Percentiles rank a stretch among this genome's conserved stretches.
phyloP scores from a whole-genome alignment of 1,140 invertebrate genomes.

The Frieseomelitta varia region DNA sequence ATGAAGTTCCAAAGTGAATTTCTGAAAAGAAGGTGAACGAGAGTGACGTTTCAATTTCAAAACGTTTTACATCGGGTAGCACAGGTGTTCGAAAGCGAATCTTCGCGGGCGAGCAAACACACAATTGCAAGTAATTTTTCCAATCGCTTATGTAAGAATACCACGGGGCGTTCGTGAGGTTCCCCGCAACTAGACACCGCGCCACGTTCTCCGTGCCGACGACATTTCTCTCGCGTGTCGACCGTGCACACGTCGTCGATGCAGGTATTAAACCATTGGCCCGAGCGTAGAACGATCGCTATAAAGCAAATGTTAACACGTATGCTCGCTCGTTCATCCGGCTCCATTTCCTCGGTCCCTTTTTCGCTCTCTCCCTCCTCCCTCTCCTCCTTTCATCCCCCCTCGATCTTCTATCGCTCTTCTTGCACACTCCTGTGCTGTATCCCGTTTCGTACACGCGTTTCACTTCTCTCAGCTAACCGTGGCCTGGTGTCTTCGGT shows the following conservation, averaged over 20 bases:
- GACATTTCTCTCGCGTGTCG: conserved; percentile 46
- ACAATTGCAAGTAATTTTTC: too few species aligned
- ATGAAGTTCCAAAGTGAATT: too few species aligned
- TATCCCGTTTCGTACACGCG: conserved; percentile 45
- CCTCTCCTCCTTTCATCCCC: background rate
- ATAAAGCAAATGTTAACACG: conserved; percentile 78
- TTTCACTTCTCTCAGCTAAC: conserved; percentile 38
- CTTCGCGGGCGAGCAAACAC: too few species aligned
- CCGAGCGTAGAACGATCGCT: conserved; percentile 59
- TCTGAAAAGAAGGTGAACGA: too few species aligned
- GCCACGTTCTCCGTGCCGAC: background rate
- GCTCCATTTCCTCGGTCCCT: conserved; percentile 40
- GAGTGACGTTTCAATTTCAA: too few species aligned
- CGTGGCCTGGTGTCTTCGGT: conserved; percentile 15
- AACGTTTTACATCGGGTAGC: too few species aligned
- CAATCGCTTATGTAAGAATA: too few species aligned
- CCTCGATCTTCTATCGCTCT: background rate
- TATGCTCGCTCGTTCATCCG: conserved; percentile 45
- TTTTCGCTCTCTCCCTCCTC: background rate
- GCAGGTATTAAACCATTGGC: conserved; percentile 72
- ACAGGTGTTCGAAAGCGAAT: too few species aligned
- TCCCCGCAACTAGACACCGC: conserved; percentile 24
- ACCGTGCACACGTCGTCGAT: conserved; percentile 46
- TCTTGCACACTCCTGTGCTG: conserved; percentile 5
- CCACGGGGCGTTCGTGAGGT: conserved; percentile 28